A percentile compares a stretch with the other conserved stretches of the same genome.
These are phyloP conservation scores for Panzeria rudis DNA, from an alignment of 2,888 invertebrate genomes.

Conservation along the genomic window DNA sequence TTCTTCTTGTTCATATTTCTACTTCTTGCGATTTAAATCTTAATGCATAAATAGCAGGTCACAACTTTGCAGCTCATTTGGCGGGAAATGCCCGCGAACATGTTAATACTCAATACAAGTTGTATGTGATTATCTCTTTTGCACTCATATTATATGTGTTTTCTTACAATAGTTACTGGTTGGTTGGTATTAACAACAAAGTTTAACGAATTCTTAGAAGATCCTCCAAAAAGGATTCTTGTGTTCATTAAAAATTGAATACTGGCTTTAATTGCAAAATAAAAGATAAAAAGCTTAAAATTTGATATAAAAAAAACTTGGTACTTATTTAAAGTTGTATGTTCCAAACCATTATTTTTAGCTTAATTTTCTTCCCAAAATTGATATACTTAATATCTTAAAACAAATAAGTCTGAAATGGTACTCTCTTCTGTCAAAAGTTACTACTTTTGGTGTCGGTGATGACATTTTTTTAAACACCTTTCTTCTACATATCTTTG, in stretches of 20 bases:
- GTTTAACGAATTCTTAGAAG: conserved; percentile 23
- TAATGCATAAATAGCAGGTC: conserved; percentile 75
- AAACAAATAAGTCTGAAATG: too few relatives aligned
- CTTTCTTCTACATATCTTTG: too few relatives aligned
- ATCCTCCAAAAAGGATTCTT: conserved; percentile 28
- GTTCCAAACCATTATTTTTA: too few relatives aligned
- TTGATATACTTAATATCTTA: too few relatives aligned
- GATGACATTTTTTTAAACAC: too few relatives aligned
- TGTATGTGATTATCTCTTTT: conserved; percentile 71
- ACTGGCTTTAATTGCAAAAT: not conserved
- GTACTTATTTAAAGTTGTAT: too few relatives aligned
- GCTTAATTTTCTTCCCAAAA: too few relatives aligned
- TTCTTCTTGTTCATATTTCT: conserved; percentile 16
- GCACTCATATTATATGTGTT: conserved; percentile 44
- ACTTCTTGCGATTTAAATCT: conserved; percentile 72
- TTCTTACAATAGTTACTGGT: not conserved
- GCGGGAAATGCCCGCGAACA: conserved; percentile 73
- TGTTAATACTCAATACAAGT: conserved; percentile 60
- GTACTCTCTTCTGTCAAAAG: too few relatives aligned
- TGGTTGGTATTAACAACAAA: not conserved
- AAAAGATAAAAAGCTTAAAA: not conserved
- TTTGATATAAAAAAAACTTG: too few relatives aligned
- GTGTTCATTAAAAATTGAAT: conserved; percentile 1
- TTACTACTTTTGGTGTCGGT: too few relatives aligned
- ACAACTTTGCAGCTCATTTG: conserved; percentile 76